Evolutionary conservation across 1,140 invertebrate species (phyloP).

Genomic region (Atta cephalotes): DNA sequence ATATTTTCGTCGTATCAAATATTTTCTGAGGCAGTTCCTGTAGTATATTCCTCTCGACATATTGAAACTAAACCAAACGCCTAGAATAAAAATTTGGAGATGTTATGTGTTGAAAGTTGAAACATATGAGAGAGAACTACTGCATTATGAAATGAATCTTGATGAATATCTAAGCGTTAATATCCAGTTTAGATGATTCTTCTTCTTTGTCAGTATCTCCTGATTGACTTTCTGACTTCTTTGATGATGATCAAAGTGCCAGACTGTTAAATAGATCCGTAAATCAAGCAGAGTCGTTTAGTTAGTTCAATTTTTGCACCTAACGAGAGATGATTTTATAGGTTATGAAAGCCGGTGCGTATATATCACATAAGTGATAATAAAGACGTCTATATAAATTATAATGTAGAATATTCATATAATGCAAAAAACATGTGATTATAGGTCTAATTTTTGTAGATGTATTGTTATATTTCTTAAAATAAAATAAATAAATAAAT

Average conservation of each 20-base stretch:
- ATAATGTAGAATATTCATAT: background rate
- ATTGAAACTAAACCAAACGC: background rate
- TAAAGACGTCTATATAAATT: background rate
- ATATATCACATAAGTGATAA: background rate
- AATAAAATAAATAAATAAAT: background rate
- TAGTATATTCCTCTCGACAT: conserved; percentile 23
- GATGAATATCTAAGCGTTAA: background rate
- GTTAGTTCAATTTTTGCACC: background rate
- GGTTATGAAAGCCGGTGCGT: background rate
- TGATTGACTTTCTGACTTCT: too few relatives aligned
- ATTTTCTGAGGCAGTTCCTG: background rate
- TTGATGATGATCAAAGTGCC: too few relatives aligned
- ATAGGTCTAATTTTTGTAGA: background rate
- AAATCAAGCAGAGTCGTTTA: background rate
- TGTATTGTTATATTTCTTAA: background rate
- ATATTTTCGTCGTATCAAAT: background rate
- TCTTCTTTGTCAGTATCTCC: too few relatives aligned
- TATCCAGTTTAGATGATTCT: background rate
- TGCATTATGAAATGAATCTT: background rate
- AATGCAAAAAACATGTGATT: background rate
- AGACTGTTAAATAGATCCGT: too few relatives aligned
- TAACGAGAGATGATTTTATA: background rate
- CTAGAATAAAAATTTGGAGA: background rate
- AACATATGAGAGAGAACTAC: background rate
- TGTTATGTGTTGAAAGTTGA: background rate